Percentiles rank a stretch among this genome's conserved stretches.
Evolutionary conservation across 2,113 vertebrate genomes (phyloP).

Genomic region (western clawed frog (Xenopus tropicalis)): UCB_Xtro_10.0 CM004445.2:27033501-27034000

Average conservation of each 20-base stretch:
- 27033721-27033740: slow-evolving; percentile 34
- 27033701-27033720: slow-evolving; percentile 39
- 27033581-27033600: slow-evolving; percentile 21
- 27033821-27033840: too few relatives aligned
- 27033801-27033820: too few relatives aligned
- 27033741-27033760: slow-evolving; percentile 4
- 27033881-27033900: too few relatives aligned
- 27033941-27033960: too few relatives aligned
- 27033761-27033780: too few relatives aligned
- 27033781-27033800: too few relatives aligned
- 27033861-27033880: too few relatives aligned
- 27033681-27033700: slow-evolving; percentile 40
- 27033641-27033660: neutral
- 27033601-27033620: slow-evolving; percentile 2
- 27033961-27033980: too few relatives aligned
- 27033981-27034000: too few relatives aligned
- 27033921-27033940: too few relatives aligned
- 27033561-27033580: slow-evolving; percentile 17
- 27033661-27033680: neutral
- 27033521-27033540: slow-evolving; percentile 3
- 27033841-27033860: too few relatives aligned
- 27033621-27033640: slow-evolving; percentile 1
- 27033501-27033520: slow-evolving; percentile 48
- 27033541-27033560: slow-evolving; percentile 3
- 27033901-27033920: too few relatives aligned